Evolutionary conservation across 2,797 vertebrate species (phyloP).

Genomic region (Thamnophis elegans): DNA sequence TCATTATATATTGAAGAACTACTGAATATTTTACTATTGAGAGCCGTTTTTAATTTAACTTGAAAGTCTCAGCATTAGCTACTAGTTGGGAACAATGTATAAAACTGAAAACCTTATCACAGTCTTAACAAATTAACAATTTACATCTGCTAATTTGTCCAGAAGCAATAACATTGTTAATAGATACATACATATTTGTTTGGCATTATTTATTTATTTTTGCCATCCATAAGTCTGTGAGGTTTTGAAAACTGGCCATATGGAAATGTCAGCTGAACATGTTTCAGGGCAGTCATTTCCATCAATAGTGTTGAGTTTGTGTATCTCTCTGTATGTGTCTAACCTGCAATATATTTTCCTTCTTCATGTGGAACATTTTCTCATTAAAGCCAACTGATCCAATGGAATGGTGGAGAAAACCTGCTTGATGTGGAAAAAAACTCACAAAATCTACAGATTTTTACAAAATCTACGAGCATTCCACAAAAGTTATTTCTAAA

Average conservation of each 20-base stretch:
- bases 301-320: neutral
- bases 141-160: neutral
- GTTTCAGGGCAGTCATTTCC: neutral
- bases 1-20: neutral
- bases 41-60: slow-evolving; percentile 31
- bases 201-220: slow-evolving; percentile 33
- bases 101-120: slow-evolving; percentile 17
- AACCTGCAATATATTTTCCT: neutral
- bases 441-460: neutral
- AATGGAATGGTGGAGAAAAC: neutral
- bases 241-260: neutral
- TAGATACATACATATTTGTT: slow-evolving; percentile 25
- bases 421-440: neutral
- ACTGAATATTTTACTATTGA: slow-evolving; percentile 35
- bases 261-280: neutral
- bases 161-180: neutral
- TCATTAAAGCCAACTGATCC: neutral
- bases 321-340: neutral
- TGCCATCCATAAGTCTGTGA: neutral
- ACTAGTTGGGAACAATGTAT: slow-evolving; percentile 16
- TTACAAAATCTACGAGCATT: neutral
- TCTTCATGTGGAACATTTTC: neutral
- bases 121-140: slow-evolving; percentile 18
- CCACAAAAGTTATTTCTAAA: neutral
- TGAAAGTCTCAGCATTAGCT: slow-evolving; percentile 27